Conservation (phyloP, 1,140 invertebrate genomes). For the Bombus pyrosoma region DNA sequence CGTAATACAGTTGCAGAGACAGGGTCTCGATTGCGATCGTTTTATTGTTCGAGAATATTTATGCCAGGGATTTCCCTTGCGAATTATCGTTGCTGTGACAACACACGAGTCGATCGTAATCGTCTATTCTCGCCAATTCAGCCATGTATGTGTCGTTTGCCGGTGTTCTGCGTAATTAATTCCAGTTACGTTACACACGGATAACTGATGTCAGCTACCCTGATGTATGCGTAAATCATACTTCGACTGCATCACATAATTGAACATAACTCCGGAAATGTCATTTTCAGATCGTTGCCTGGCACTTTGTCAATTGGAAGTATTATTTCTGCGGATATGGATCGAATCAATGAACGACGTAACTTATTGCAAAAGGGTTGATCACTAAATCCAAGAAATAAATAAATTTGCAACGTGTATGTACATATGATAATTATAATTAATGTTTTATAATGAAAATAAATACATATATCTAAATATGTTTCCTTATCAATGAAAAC, state of each 20-base stretch:
- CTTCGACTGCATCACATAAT: constrained; percentile 24
- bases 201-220: constrained; percentile 51
- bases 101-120: constrained; percentile 4
- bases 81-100: constrained; percentile 41
- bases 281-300: constrained; percentile 34
- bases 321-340: too few relatives aligned
- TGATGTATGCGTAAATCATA: constrained; percentile 34
- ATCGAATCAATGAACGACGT: too few relatives aligned
- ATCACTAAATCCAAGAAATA: too few relatives aligned
- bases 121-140: constrained; percentile 16
- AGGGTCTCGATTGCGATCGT: background rate
- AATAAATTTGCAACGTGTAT: too few relatives aligned
- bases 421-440: too few relatives aligned
- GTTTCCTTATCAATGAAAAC: too few relatives aligned
- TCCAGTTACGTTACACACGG: constrained; percentile 55
- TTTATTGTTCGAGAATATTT: constrained; percentile 44
- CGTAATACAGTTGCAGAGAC: background rate
- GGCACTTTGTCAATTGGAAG: background rate
- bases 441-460: too few relatives aligned
- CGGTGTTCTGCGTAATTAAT: constrained; percentile 52
- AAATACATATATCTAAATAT: too few relatives aligned
- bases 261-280: constrained; percentile 40
- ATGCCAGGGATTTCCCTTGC: constrained; percentile 56
- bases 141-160: background rate
- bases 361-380: too few relatives aligned